A percentile compares a stretch with the other conserved stretches of the same genome.
Evolutionary conservation across 2,797 vertebrate genomes (phyloP).

Genomic region (Philypnodon macrostomus): DNA sequence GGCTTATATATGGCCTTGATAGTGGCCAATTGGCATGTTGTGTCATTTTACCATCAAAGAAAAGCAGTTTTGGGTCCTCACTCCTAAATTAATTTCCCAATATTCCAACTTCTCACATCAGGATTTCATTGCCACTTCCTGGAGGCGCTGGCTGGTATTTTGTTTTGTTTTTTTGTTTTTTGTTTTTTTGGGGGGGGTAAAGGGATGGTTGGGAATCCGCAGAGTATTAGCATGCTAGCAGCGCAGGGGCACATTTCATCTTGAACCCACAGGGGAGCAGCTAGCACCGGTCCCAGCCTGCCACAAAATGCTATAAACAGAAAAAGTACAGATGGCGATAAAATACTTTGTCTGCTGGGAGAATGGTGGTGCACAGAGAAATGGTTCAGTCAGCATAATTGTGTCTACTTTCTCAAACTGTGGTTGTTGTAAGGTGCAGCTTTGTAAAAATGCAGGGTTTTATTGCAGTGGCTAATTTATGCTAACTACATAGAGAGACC

Average conservation of each 20-base stretch:
- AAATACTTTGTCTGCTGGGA: background rate
- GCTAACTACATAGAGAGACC: background rate
- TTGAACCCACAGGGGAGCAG: constrained; percentile 21
- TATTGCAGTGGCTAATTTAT: background rate
- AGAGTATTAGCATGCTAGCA: constrained; percentile 42
- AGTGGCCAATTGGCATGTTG: no score
- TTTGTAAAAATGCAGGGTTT: background rate
- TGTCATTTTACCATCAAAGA: no score
- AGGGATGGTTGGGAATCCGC: no score
- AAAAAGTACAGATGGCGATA: constrained; percentile 10
- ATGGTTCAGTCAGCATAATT: constrained; percentile 13
- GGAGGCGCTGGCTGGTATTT: constrained; percentile 35
- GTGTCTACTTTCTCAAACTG: constrained; percentile 6
- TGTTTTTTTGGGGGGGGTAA: constrained; percentile 15
- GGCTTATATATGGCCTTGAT: no score
- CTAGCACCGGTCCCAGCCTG: constrained; percentile 9
- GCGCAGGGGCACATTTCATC: constrained; percentile 40
- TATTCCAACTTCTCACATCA: no score
- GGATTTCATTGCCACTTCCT: constrained; percentile 43
- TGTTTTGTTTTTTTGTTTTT: no score
- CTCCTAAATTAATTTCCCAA: no score
- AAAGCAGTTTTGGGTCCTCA: no score
- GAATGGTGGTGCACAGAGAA: constrained; percentile 9
- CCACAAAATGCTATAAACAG: constrained; percentile 2
- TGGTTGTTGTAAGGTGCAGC: background rate